These are phyloP conservation scores for Pomacea maculata DNA, from an alignment of 1,140 invertebrate genomes.

Conservation along the genomic window DNA sequence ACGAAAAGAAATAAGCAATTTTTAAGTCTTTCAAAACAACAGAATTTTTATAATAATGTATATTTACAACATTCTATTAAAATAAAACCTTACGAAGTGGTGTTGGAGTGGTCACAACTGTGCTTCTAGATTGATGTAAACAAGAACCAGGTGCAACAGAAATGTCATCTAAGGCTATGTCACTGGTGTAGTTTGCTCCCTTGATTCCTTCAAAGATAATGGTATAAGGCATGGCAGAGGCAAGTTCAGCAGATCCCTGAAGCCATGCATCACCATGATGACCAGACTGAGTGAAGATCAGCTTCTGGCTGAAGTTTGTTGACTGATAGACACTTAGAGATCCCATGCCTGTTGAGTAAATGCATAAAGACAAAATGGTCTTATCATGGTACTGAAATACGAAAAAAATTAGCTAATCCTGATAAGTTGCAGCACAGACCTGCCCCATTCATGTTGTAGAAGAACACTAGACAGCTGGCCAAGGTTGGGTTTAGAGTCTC, in stretches of 20 bases:
- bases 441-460: constrained; percentile 79
- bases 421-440: constrained; percentile 8
- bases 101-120: not conserved
- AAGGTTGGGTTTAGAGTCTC: constrained; percentile 21
- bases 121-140: constrained; percentile 3
- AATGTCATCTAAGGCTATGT: constrained; percentile 40
- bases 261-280: constrained; percentile 43
- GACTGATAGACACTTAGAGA: constrained; percentile 54
- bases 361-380: not conserved
- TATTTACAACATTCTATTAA: not conserved
- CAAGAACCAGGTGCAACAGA: constrained; percentile 6
- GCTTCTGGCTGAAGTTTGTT: not conserved
- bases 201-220: constrained; percentile 33
- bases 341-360: constrained; percentile 28
- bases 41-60: not conserved
- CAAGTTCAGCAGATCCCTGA: constrained; percentile 26
- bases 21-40: not conserved
- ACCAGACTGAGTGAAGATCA: constrained; percentile 25
- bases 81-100: not conserved
- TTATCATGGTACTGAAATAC: not conserved
- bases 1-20: not conserved
- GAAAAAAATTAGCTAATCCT: not conserved
- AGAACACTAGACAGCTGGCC: constrained; percentile 67
- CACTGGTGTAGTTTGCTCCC: constrained; percentile 31
- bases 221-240: constrained; percentile 1